phyloP scores from a whole-genome alignment of 2,797 vertebrate species.

The Melanotaenia boesemani region DNA sequence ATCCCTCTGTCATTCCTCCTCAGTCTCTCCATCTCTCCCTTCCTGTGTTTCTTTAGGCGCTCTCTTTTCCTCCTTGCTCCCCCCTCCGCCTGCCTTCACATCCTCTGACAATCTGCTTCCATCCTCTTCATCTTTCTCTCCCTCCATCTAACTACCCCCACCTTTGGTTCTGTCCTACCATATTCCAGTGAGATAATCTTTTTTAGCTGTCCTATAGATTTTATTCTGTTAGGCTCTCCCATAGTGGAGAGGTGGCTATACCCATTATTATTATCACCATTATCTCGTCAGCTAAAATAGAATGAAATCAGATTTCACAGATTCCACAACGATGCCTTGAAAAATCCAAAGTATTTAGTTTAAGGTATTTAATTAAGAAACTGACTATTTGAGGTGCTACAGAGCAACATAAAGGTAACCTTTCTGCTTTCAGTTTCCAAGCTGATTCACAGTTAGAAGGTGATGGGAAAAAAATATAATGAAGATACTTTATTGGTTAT shows the following conservation, averaged over 20 bases:
- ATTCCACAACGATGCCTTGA: not conserved
- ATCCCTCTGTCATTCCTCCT: slow-evolving; percentile 53
- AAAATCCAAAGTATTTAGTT: too few relatives aligned
- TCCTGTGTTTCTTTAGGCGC: slow-evolving; percentile 61
- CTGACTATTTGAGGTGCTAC: too few relatives aligned
- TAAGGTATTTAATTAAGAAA: too few relatives aligned
- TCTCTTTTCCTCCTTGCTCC: slow-evolving; percentile 43
- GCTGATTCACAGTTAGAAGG: too few relatives aligned
- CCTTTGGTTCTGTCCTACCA: slow-evolving; percentile 38
- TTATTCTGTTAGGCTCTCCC: slow-evolving; percentile 62
- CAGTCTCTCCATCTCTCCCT: slow-evolving; percentile 58
- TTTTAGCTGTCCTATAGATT: slow-evolving; percentile 54
- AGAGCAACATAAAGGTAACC: too few relatives aligned
- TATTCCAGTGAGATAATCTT: slow-evolving; percentile 61
- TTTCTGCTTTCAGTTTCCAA: too few relatives aligned
- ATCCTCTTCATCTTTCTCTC: slow-evolving; percentile 57
- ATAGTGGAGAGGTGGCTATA: slow-evolving; percentile 20
- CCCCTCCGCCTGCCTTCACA: slow-evolving; percentile 50
- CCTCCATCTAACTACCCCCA: slow-evolving; percentile 42
- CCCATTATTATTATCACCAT: not conserved
- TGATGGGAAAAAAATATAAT: too few relatives aligned
- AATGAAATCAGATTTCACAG: not conserved
- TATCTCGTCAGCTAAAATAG: not conserved
- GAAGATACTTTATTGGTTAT: too few relatives aligned
- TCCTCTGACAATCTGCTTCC: slow-evolving; percentile 56